phyloP scores from a whole-genome alignment of 2,888 invertebrate species.

The Ypsolopha sequella region DNA sequence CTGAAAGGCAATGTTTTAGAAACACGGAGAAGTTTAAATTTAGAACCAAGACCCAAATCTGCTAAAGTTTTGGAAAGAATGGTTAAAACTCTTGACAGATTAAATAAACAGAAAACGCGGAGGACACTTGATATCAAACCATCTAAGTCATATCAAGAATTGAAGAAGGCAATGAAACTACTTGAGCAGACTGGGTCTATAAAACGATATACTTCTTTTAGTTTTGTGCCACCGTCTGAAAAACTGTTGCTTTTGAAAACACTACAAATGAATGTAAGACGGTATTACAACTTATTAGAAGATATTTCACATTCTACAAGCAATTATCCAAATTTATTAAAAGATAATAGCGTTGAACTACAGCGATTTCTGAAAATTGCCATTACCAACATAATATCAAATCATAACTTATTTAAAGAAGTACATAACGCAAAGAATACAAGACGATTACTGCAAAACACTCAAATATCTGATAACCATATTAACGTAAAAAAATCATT shows the following conservation, averaged over 20 bases:
- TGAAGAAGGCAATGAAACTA: constrained; percentile 9
- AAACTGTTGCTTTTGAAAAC: constrained; percentile 36
- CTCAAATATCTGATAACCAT: too few relatives aligned
- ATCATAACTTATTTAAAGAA: too few relatives aligned
- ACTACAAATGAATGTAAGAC: constrained; percentile 27
- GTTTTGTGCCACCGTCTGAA: constrained; percentile 28
- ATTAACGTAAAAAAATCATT: too few relatives aligned
- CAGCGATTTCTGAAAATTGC: background rate
- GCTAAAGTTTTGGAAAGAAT: constrained; percentile 46
- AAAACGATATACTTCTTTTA: constrained; percentile 28
- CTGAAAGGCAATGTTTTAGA: constrained; percentile 23
- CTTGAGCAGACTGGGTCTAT: constrained; percentile 13
- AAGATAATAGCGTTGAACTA: constrained; percentile 11
- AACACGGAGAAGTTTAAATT: constrained; percentile 23
- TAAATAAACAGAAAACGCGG: constrained; percentile 20
- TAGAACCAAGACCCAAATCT: constrained; percentile 31
- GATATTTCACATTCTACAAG: constrained; percentile 17
- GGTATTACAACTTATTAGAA: constrained; percentile 25
- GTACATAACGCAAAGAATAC: too few relatives aligned
- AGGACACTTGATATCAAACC: constrained; percentile 17
- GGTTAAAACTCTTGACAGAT: constrained; percentile 30
- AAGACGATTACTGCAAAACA: too few relatives aligned
- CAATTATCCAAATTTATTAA: too few relatives aligned
- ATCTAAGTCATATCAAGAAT: constrained; percentile 22
- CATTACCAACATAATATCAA: background rate